These are phyloP conservation scores for Cepphus grylle DNA, from an alignment of 2,113 vertebrate genomes.

Conservation along the genomic window DNA sequence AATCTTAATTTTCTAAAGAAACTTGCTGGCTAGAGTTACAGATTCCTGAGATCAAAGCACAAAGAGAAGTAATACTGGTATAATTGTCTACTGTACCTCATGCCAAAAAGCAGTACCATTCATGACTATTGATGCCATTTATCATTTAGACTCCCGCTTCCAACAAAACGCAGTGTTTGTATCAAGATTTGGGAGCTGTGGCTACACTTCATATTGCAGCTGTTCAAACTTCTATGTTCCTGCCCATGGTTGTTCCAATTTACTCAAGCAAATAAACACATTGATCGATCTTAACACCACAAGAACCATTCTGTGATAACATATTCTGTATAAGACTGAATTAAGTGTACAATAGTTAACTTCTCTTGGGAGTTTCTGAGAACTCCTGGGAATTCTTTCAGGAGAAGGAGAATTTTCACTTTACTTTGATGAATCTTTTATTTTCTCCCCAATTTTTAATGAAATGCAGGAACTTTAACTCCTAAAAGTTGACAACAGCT, in stretches of 20 bases:
- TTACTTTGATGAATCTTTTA: slow-evolving; percentile 37
- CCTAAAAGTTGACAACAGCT: slow-evolving; percentile 44
- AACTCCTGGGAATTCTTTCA: slow-evolving; percentile 13
- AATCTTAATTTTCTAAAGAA: not conserved
- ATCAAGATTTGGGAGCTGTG: not conserved
- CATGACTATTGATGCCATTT: not conserved
- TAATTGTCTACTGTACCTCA: not conserved
- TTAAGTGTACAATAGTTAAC: not conserved
- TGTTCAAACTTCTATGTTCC: not conserved
- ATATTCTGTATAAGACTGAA: not conserved
- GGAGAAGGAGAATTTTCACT: slow-evolving; percentile 1
- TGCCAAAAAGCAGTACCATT: not conserved
- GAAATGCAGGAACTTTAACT: slow-evolving; percentile 43
- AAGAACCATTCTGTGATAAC: not conserved
- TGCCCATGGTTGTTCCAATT: not conserved
- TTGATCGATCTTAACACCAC: not conserved
- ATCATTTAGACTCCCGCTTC: not conserved
- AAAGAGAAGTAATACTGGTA: not conserved
- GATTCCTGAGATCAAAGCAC: not conserved
- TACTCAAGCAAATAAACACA: not conserved
- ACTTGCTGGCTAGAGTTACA: not conserved
- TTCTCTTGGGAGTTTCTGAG: not conserved
- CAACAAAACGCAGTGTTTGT: not conserved
- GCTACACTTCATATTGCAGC: not conserved
- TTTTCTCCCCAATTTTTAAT: slow-evolving; percentile 17